These are phyloP conservation scores for Indicator indicator DNA, from an alignment of 2,113 vertebrate species.

Conservation along the genomic window DNA sequence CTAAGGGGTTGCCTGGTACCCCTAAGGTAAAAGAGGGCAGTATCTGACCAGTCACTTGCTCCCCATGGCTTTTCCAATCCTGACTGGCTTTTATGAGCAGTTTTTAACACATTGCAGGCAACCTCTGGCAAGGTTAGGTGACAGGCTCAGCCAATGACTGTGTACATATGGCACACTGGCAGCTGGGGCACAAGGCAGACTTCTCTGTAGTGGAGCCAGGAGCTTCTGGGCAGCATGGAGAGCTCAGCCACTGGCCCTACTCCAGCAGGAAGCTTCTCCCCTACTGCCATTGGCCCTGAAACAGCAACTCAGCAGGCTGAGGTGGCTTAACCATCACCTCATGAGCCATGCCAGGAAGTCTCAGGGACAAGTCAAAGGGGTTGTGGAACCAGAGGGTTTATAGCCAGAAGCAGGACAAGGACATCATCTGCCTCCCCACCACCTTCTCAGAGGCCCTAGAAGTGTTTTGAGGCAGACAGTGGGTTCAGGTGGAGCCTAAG, in stretches of 20 bases:
- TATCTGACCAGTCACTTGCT: not conserved
- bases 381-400: not conserved
- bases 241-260: not conserved
- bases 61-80: not conserved
- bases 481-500: not conserved
- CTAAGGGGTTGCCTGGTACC: not conserved
- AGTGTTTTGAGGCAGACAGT: not conserved
- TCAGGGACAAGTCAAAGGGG: not conserved
- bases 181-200: not conserved
- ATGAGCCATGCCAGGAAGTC: not conserved
- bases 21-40: not conserved
- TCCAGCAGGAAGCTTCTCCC: not conserved
- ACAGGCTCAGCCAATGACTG: not conserved
- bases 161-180: not conserved
- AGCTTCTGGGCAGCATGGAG: not conserved
- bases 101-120: accelerated
- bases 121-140: not conserved
- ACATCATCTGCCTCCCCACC: not conserved
- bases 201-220: not conserved
- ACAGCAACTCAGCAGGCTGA: accelerated
- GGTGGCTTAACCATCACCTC: not conserved
- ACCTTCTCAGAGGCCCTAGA: not conserved
- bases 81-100: not conserved
- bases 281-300: not conserved
- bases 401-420: not conserved